Evolutionary conservation across 2,797 vertebrate genomes (phyloP), one percentile per base, ranked within the genome.

Genomic region (Aeoliscus strigatus): DNA sequence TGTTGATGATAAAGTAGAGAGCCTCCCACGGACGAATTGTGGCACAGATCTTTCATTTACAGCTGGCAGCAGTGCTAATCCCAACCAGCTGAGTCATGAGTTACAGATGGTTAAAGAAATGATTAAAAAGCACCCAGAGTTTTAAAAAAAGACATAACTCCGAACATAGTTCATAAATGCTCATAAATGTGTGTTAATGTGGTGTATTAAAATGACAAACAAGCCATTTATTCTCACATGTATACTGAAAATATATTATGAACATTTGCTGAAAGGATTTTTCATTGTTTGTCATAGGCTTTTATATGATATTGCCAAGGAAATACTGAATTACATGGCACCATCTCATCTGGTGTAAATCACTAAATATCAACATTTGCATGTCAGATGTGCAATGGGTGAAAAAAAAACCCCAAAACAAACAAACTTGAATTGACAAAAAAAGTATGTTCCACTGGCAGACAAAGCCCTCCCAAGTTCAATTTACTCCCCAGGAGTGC

Each of bases 301-400:
- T n/a, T n/a, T n/a, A n/a, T n/a, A n/a, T n/a, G n/a, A n/a, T 42
- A 73, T 63, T 80, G 60, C 66, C 50, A 75, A 68, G 55, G 53
- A 70, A 77, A 74, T 38, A 51, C 39, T 60, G 47, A 59, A 52
- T 51, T 52, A 56, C 58, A 61, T 54, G 46, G 73, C 63, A 61
- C 50, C 66, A 64, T 60, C 67, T 45, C 78, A 82, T 83, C 69
- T 85, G 78, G 66, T 54, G 41, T 44, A 57, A 68, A 77, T 80
- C 60, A 73, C 63, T 45, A 52, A 62, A 66, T 71, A 68, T 50
- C 57, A 56, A 33, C 32, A 70, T 68, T 75, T 62, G 66, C 46
- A 56, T 80, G 66, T 79, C 70, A 82, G 49, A 73, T 72, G 58
- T 28, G 59, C 58, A 75, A 79, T 46, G 51, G 55, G 28, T 54